Evolutionary conservation across 53 echinoderm and acorn worm species (phyloP).

Genomic region (Paracentrotus lividus): DNA sequence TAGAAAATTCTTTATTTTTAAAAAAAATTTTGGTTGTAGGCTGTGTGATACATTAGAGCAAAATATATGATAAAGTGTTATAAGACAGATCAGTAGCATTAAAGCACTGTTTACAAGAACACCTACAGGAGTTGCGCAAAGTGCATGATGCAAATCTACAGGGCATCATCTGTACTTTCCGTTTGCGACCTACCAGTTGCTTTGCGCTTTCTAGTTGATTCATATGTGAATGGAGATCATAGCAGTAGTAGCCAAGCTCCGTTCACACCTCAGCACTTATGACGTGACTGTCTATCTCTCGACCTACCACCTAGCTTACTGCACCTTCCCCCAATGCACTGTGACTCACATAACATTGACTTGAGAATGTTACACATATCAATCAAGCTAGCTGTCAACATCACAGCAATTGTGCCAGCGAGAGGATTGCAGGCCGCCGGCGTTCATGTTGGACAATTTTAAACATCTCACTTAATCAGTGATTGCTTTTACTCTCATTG

Average conservation of each 20-base stretch:
- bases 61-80: too few species aligned
- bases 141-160: too few species aligned
- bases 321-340: neutral
- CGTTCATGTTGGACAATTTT: neutral
- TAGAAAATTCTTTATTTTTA: too few species aligned
- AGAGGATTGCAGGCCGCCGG: neutral
- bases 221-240: neutral
- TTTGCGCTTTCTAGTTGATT: too few species aligned
- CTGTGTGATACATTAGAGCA: too few species aligned
- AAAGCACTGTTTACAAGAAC: too few species aligned
- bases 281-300: neutral
- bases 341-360: neutral
- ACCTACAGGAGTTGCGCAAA: too few species aligned
- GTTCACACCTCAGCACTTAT: slow-evolving; percentile 12
- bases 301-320: neutral
- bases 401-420: neutral
- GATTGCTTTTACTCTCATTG: too few species aligned
- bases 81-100: too few species aligned
- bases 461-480: neutral
- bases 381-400: neutral
- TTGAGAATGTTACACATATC: slow-evolving; percentile 5
- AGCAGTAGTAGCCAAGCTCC: neutral
- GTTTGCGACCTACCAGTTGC: neutral
- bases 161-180: too few species aligned
- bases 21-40: too few species aligned